These are phyloP conservation scores for Parus major DNA, from an alignment of 2,113 vertebrate genomes.

Conservation along the genomic window DNA sequence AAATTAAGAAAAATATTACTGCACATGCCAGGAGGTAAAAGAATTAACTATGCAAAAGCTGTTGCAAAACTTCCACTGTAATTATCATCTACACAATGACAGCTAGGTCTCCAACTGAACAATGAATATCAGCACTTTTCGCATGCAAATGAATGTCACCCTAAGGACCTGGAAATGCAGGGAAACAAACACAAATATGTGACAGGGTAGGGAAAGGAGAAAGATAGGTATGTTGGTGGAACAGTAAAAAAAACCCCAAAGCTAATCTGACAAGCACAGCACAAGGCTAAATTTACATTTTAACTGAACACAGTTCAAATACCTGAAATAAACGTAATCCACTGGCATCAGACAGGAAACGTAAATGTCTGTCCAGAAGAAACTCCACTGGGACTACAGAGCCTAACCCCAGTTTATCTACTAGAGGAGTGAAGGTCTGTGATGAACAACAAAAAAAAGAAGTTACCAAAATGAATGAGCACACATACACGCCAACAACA, in stretches of 20 bases:
- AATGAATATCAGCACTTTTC: neutral
- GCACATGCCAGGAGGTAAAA: neutral
- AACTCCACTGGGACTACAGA: conserved; percentile 91
- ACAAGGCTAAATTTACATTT: neutral
- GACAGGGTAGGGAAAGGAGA: neutral
- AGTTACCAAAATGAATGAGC: neutral
- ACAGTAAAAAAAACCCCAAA: neutral
- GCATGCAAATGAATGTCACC: neutral
- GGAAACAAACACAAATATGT: neutral
- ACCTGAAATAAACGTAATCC: conserved; percentile 92
- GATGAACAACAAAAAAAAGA: conserved; percentile 17
- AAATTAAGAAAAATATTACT: neutral
- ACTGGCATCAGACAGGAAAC: conserved; percentile 89
- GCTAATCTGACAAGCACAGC: neutral
- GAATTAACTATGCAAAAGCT: neutral
- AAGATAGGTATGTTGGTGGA: neutral
- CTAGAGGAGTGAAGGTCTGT: conserved; percentile 85
- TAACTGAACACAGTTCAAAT: conserved; percentile 31
- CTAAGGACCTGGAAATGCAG: neutral
- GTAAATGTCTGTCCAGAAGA: conserved; percentile 87
- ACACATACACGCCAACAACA: neutral
- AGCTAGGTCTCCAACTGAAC: neutral
- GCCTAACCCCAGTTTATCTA: conserved; percentile 93
- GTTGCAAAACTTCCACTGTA: neutral
- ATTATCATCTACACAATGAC: neutral